Conservation (phyloP, 2,888 invertebrate species). For the Druceiella hillmani region DNA sequence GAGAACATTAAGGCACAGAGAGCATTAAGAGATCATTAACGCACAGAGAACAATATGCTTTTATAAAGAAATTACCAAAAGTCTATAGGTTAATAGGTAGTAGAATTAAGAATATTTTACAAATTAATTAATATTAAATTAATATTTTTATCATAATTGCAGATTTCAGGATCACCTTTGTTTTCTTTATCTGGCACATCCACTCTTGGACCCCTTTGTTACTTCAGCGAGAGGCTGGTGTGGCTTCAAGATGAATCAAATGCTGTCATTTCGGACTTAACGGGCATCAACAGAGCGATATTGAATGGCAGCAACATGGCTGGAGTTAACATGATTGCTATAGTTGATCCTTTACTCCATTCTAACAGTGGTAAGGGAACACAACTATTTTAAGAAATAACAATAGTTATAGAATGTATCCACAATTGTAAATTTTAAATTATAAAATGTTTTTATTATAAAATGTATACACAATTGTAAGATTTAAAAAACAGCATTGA, state of each 20-base stretch:
- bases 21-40: no score
- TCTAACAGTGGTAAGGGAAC: slow-evolving; percentile 49
- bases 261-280: slow-evolving; percentile 70
- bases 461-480: no score
- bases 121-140: no score
- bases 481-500: no score
- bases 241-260: slow-evolving; percentile 75
- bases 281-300: slow-evolving; percentile 66
- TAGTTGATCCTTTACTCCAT: slow-evolving; percentile 65
- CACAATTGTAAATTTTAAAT: no score
- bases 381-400: slow-evolving; percentile 1
- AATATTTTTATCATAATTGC: no score
- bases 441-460: no score
- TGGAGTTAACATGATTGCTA: slow-evolving; percentile 63
- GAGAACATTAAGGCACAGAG: no score
- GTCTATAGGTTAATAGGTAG: no score
- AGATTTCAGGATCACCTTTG: slow-evolving; percentile 42
- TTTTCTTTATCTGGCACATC: slow-evolving; percentile 38
- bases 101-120: no score
- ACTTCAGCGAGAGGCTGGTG: slow-evolving; percentile 74
- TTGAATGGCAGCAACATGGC: slow-evolving; percentile 59
- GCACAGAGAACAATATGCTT: no score
- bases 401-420: slow-evolving; percentile 6
- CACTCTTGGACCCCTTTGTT: slow-evolving; percentile 68
- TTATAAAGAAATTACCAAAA: no score